Evolutionary conservation across 2,113 vertebrate species (phyloP), one percentile per base, ranked within the genome.

Genomic region (Zosterops lateralis): DNA sequence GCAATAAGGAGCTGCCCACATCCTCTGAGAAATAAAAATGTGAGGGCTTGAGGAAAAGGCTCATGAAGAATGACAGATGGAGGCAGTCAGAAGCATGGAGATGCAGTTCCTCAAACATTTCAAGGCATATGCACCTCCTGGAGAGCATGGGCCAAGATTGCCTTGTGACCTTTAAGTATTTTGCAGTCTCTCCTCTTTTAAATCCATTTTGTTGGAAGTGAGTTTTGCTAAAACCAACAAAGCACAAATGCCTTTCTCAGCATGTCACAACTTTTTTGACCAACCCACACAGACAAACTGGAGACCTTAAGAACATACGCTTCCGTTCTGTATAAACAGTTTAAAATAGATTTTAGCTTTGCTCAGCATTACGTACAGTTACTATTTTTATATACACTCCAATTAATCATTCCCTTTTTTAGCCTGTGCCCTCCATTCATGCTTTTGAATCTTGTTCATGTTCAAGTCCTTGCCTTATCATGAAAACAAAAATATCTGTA

Each of bases 281-380:
- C 92, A 95, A n/a, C 95, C 93, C 87, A 96, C 95, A 42, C 3
- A 94, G 92, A 79, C 73, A 72, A 94, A 91, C 92, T 85, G 93
- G 90, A 96, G 95, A 89, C 84, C 90, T 82, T 87, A 84, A 85
- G 93, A 94, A 87, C 84, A 87, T 68, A 91, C 0, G 4, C 81
- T 95, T 91, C 87, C 4, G 2, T 87, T 85, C 82, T 65, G 25
- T 85, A 84, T 76, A 94, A 91, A 89, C 92, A 94, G 58, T 79
- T 91, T 68, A 94, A 96, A 96, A 87, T 87, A 95, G 90, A 79
- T 82, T 87, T 85, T 61, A 92, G 87, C 81, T 92, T 91, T 91
- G 74, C 81, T 90, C 66, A 79, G 84, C 93, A 48, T 91, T 95
- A 84, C 3, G 0, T 72, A 67, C 44, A 53, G 74, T 74, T 89